Evolutionary conservation across 1,140 invertebrate species (phyloP).

Genomic region (Listronotus oregonensis): DNA sequence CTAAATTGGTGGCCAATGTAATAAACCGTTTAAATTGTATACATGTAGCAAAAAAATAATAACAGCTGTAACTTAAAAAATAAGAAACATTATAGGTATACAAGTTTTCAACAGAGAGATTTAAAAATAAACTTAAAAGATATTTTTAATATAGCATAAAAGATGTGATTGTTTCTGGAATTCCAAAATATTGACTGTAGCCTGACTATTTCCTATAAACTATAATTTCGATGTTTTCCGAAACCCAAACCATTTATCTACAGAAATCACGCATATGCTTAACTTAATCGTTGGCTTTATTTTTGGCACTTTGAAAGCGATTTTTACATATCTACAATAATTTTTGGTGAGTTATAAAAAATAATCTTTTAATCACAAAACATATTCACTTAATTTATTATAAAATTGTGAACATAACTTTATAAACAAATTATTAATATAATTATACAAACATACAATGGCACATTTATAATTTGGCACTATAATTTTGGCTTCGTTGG

Average conservation of each 20-base stretch:
- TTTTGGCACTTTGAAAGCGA: conserved; percentile 4
- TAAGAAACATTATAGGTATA: no score
- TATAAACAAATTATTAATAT: background rate
- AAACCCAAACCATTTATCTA: conserved; percentile 46
- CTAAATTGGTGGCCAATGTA: no score
- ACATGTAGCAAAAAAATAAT: no score
- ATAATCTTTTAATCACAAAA: conserved; percentile 45
- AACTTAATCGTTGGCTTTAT: conserved; percentile 22
- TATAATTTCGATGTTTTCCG: conserved; percentile 45
- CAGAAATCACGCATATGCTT: conserved; percentile 17
- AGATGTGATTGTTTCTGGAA: background rate
- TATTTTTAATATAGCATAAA: no score
- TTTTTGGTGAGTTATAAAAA: conserved; percentile 40
- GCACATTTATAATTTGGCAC: no score
- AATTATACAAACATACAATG: background rate
- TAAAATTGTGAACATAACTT: background rate
- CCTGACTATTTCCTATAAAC: conserved; percentile 13
- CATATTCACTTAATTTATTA: conserved; percentile 4
- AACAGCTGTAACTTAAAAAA: no score
- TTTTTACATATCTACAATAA: conserved; percentile 22
- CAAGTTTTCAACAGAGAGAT: no score
- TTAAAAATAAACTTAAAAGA: no score
- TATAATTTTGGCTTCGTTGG: no score
- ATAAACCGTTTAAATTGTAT: no score
- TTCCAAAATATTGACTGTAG: background rate